Evolutionary conservation across 2,888 invertebrate genomes (phyloP).

Genomic region (Perizoma flavofasciatum): DNA sequence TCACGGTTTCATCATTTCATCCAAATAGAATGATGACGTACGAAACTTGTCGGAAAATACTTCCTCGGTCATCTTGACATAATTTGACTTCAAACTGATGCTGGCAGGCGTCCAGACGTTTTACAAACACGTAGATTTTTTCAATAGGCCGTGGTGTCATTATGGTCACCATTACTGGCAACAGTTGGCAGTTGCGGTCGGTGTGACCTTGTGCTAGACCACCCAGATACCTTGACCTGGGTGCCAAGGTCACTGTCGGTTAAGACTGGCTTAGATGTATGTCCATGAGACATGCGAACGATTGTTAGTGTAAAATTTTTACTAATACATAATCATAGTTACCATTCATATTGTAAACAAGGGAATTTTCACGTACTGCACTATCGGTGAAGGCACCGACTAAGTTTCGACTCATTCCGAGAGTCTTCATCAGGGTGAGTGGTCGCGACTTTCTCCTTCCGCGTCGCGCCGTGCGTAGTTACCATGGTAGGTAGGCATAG

Average conservation of each 20-base stretch:
- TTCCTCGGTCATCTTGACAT: conserved; percentile 26
- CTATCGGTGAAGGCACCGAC: too few species aligned
- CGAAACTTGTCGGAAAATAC: conserved; percentile 9
- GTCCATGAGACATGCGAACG: conserved; percentile 12
- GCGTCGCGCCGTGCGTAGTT: too few species aligned
- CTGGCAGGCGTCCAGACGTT: conserved; percentile 31
- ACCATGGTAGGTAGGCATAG: too few species aligned
- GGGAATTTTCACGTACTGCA: too few species aligned
- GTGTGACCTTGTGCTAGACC: conserved; percentile 56
- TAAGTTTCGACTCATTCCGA: too few species aligned
- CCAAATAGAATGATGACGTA: conserved; percentile 23
- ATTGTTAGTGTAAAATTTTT: too few species aligned
- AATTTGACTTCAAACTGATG: conserved; percentile 20
- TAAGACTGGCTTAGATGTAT: conserved; percentile 26
- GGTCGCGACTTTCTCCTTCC: too few species aligned
- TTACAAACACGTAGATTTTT: conserved; percentile 31
- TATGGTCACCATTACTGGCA: conserved; percentile 36
- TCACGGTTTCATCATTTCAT: conserved; percentile 10
- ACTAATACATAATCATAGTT: too few species aligned
- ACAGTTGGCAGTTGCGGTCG: conserved; percentile 42
- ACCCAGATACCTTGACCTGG: conserved; percentile 50
- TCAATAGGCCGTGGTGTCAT: conserved; percentile 29
- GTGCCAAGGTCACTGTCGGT: conserved; percentile 59
- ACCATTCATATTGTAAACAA: too few species aligned
- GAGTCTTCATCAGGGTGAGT: too few species aligned